Evolutionary conservation across 92 coral and sea anemone genomes (phyloP), one percentile per base, ranked within the genome.

Genomic region (Heteractis magnifica): DNA sequence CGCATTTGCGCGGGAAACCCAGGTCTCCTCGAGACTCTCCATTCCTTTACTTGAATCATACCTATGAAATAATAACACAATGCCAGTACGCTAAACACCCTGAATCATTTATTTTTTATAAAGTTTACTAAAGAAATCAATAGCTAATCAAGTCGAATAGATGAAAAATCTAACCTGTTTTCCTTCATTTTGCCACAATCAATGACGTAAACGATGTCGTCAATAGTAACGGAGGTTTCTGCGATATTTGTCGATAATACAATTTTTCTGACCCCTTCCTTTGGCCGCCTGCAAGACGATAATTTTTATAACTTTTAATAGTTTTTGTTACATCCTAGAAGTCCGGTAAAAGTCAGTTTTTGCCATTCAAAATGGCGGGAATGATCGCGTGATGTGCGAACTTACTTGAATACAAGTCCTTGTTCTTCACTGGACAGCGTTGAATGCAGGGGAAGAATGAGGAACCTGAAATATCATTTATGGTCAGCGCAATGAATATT

Each of bases 181-280:
- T 97, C 98, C 65, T 97, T 97, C 95, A 95, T 94, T 87, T 90
- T 91, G 68, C 99, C 99, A 74, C 97, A 90, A 81, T 97, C 99
- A 77, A 97, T 92, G 78, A 94, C 99, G 71, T 90, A 97, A 83
- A 97, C 99, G 10, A 97, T 92, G 83, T 95, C 99, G 78, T 97
- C 99, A 81, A 97, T 97, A 10, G 99, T 97, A n/a, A 94, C 93
- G 10, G 99, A 97, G 4, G 99, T 97, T 83, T 97, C 99, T 2
- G 98, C 98, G 73, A 95, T 95, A 85, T 97, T 97, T 20, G 99
- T 97, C 34, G 99, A 97, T 60, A 97, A 83, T 34, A 97, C 99
- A 10, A 97, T 94, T 86, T 97, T 97, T 14, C 89, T 86, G 19
- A 91, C 90, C 0, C 98, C 98, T 75, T 87, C 86, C 49, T 88